phyloP scores from a whole-genome alignment of 2,888 invertebrate genomes.

The Toxonevra muliebris region DNA sequence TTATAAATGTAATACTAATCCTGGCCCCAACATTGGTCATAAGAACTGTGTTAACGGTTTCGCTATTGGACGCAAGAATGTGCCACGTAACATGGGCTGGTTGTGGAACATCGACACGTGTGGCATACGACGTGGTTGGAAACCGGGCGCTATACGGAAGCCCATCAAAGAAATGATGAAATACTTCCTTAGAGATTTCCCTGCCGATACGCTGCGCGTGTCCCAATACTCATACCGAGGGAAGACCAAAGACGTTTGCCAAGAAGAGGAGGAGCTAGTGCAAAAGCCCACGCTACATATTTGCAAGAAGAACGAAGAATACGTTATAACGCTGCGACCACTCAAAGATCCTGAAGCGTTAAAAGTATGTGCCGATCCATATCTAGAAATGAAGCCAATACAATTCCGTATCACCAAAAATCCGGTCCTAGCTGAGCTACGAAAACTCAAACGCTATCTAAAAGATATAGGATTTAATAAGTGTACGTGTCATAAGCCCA shows the following conservation, averaged over 20 bases:
- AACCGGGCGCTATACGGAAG: conserved; percentile 60
- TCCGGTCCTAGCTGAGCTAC: conserved; percentile 66
- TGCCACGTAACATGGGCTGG: conserved; percentile 76
- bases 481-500: conserved; percentile 68
- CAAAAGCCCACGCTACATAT: conserved; percentile 72
- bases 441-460: conserved; percentile 68
- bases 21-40: conserved; percentile 68
- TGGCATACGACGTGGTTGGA: conserved; percentile 55
- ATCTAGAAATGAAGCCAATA: conserved; percentile 74
- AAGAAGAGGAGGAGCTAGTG: conserved; percentile 46
- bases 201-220: conserved; percentile 56
- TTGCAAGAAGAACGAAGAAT: conserved; percentile 73
- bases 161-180: conserved; percentile 60
- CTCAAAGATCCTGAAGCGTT: conserved; percentile 71
- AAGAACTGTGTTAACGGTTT: conserved; percentile 69
- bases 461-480: conserved; percentile 69
- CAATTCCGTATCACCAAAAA: conserved; percentile 74
- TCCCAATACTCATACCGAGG: conserved; percentile 53
- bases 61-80: conserved; percentile 66
- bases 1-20: conserved; percentile 37
- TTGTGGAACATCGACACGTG: conserved; percentile 67
- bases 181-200: conserved; percentile 60
- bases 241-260: conserved; percentile 61
- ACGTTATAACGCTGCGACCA: conserved; percentile 74
- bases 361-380: conserved; percentile 72